Conservation (phyloP, 2,888 invertebrate genomes). For the Druceiella hillmani region DNA sequence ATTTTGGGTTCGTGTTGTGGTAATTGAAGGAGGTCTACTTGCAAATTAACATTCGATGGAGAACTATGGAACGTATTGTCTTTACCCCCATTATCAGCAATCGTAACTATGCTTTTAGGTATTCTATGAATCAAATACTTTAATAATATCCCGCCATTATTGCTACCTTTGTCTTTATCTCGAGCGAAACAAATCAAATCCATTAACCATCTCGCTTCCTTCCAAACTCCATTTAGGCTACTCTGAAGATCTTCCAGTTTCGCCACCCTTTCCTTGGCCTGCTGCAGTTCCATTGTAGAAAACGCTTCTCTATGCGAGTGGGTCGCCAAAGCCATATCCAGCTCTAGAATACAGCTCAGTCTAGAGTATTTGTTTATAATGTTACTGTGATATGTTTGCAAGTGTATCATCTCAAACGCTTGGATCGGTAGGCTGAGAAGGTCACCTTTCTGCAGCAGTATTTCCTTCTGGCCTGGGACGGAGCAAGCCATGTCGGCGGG, state of each 20-base stretch:
- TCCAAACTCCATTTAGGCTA: slow-evolving; percentile 87
- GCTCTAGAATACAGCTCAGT: slow-evolving; percentile 87
- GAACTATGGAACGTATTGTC: slow-evolving; percentile 40
- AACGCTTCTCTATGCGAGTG: slow-evolving; percentile 94
- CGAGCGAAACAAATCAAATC: slow-evolving; percentile 92
- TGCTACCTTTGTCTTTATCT: slow-evolving; percentile 54
- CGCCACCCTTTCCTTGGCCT: slow-evolving; percentile 78
- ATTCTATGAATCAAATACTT: slow-evolving; percentile 27
- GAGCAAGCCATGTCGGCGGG: slow-evolving; percentile 90
- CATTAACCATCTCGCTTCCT: slow-evolving; percentile 92
- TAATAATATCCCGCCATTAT: slow-evolving; percentile 46
- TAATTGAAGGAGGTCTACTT: slow-evolving; percentile 55
- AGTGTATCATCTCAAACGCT: slow-evolving; percentile 91
- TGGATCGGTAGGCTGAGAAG: slow-evolving; percentile 88
- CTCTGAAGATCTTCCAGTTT: slow-evolving; percentile 81
- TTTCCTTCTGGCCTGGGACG: slow-evolving; percentile 81
- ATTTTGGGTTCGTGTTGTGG: slow-evolving; percentile 69
- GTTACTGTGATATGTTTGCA: slow-evolving; percentile 88
- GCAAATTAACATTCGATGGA: slow-evolving; percentile 41
- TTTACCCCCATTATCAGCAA: slow-evolving; percentile 34
- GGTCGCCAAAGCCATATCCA: slow-evolving; percentile 87
- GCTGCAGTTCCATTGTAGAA: slow-evolving; percentile 79
- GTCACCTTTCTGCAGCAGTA: slow-evolving; percentile 78
- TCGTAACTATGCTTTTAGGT: too few relatives aligned
- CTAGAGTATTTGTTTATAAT: slow-evolving; percentile 89